These are phyloP conservation scores for Cygnus atratus DNA, from an alignment of 2,113 vertebrate genomes.

Conservation along the genomic window DNA sequence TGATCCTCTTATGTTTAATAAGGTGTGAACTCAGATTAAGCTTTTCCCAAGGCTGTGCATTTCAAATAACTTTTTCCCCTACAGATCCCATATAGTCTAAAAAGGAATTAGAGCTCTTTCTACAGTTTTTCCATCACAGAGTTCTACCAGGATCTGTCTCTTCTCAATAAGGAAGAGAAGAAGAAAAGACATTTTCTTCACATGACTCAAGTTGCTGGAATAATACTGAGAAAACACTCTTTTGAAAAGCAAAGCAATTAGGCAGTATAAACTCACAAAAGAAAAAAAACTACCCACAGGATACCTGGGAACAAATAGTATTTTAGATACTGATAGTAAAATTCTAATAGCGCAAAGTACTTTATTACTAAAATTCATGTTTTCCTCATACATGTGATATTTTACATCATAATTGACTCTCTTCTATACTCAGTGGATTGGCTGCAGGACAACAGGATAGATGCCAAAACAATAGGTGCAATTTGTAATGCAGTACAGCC, in stretches of 20 bases:
- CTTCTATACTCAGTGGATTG: neutral
- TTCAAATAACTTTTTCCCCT: neutral
- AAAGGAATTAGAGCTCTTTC: neutral
- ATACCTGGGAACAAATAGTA: neutral
- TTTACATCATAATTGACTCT: neutral
- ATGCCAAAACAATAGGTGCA: neutral
- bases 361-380: neutral
- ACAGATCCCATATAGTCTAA: neutral
- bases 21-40: neutral
- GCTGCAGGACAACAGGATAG: neutral
- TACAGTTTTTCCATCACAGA: neutral
- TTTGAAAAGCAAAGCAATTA: neutral
- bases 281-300: neutral
- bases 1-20: conserved; percentile 46
- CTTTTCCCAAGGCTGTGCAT: neutral
- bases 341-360: neutral
- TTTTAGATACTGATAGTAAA: neutral
- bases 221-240: neutral
- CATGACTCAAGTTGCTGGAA: neutral
- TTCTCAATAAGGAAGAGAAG: neutral
- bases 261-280: neutral
- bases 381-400: neutral
- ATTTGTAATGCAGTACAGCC: neutral
- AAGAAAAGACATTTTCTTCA: neutral
- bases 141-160: neutral